Conservation (phyloP, 2,888 invertebrate genomes). For the Aleiodes leptofemur region DNA sequence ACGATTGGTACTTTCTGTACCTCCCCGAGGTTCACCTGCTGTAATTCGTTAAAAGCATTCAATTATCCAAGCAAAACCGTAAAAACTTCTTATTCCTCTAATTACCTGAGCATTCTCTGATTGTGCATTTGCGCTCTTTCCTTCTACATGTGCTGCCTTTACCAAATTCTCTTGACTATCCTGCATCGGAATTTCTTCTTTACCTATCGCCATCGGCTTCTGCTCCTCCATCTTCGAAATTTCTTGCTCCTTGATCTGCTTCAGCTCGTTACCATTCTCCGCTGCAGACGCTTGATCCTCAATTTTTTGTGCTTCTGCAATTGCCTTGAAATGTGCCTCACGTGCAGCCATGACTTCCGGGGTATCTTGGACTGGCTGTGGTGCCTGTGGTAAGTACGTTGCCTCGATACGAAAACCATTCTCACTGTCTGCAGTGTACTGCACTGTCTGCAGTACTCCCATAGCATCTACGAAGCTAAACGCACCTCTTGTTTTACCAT, state of each 20-base stretch:
- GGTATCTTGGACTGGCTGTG: conserved; percentile 70
- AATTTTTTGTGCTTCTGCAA: conserved; percentile 64
- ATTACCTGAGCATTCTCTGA: conserved; percentile 8
- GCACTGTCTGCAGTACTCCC: conserved; percentile 74
- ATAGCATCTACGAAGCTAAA: conserved; percentile 75
- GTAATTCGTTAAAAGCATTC: background rate
- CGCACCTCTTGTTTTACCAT: conserved; percentile 74
- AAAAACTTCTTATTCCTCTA: background rate
- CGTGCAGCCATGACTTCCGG: conserved; percentile 73
- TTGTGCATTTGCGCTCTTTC: background rate
- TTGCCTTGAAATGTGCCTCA: conserved; percentile 68
- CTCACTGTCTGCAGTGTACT: conserved; percentile 74
- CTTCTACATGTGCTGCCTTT: background rate
- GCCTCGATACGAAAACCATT: conserved; percentile 76
- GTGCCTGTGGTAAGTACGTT: conserved; percentile 74
- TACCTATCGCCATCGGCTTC: background rate
- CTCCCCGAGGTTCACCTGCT: background rate
- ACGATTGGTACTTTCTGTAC: conserved; percentile 44
- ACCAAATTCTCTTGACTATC: background rate
- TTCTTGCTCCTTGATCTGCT: background rate
- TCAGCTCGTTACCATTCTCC: conserved; percentile 11
- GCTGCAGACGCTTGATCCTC: background rate
- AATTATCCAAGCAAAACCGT: too few relatives aligned
- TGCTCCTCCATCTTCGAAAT: background rate
- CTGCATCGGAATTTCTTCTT: conserved; percentile 17